phyloP scores from a whole-genome alignment of 2,113 vertebrate species.

The Sturnus vulgaris region DNA sequence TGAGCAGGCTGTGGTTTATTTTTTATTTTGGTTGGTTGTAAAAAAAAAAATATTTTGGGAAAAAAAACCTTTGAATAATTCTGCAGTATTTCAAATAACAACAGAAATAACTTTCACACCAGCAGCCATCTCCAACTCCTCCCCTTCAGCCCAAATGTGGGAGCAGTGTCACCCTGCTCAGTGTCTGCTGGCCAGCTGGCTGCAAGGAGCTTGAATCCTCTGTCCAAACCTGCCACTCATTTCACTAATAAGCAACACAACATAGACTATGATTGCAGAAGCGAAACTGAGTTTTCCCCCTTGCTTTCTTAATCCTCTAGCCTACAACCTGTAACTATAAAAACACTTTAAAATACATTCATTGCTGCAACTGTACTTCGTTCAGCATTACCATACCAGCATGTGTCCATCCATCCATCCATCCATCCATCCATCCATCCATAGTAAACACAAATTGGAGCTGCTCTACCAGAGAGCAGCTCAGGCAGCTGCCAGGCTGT shows the following conservation, averaged over 20 bases:
- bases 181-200: not conserved
- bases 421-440: not conserved
- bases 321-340: not conserved
- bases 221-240: not conserved
- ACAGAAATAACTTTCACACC: not conserved
- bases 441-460: not conserved
- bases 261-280: not conserved
- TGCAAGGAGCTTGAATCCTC: not conserved
- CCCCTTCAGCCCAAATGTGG: not conserved
- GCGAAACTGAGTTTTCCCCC: not conserved
- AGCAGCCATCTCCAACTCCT: not conserved
- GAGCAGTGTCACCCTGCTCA: not conserved
- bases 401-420: accelerated
- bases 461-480: not conserved
- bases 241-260: not conserved
- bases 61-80: not conserved
- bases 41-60: not conserved
- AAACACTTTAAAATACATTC: not conserved
- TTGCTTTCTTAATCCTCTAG: not conserved
- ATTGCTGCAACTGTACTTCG: not conserved
- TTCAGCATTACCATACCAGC: not conserved
- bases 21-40: not conserved
- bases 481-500: not conserved
- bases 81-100: not conserved
- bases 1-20: not conserved